Evolutionary conservation across 1,140 invertebrate species (phyloP), one percentile per base, ranked within the genome.

Genomic region (Augochlora pura): DNA sequence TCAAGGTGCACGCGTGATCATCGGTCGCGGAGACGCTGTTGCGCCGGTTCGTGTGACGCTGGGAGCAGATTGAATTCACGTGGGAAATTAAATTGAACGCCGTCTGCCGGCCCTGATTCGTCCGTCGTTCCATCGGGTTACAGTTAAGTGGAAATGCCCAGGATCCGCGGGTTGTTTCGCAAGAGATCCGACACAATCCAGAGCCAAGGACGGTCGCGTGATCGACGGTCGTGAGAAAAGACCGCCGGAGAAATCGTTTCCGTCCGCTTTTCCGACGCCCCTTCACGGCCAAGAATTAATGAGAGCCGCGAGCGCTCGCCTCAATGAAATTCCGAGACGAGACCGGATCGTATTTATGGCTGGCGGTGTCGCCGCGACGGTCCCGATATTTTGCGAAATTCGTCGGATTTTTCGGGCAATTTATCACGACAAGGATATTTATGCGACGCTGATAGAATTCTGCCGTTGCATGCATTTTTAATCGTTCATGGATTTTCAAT

Each of bases 31-130:
- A 32, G 32, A 32, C 4, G 32, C 32, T 32, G 32, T 32, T 32
- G 32, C 32, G 32, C 32, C 32, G 32, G 32, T 32, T 32, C 72
- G 75, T 57, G 82, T 72, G 62, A 82, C 39, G 54, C 68, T 32
- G 4, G 42, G 27, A 57, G 27, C 57, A 69, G 63, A 85, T 85
- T 81, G 69, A 71, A 77, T 84, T 73, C 69, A 81, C 78, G 49
- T 64, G 32, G 70, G 69, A 73, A 73, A 74, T 78, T 80, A 62
- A 12, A 79, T 79, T 27, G 62, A 74, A 60, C 64, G 25, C 66
- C 54, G 38, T 21, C 49, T 23, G 2, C 5, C 63, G 70, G 62
- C 71, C 52, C 63, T 25, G 76, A 64, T 54, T 49, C 10, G 38
- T 18, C 42, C 42, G 42, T 1, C 42, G 42, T 16, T 54, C 63